A percentile compares a stretch with the other conserved stretches of the same genome.
phyloP scores from a whole-genome alignment of 2,888 invertebrate genomes.

The Homarus gammarus region DNA sequence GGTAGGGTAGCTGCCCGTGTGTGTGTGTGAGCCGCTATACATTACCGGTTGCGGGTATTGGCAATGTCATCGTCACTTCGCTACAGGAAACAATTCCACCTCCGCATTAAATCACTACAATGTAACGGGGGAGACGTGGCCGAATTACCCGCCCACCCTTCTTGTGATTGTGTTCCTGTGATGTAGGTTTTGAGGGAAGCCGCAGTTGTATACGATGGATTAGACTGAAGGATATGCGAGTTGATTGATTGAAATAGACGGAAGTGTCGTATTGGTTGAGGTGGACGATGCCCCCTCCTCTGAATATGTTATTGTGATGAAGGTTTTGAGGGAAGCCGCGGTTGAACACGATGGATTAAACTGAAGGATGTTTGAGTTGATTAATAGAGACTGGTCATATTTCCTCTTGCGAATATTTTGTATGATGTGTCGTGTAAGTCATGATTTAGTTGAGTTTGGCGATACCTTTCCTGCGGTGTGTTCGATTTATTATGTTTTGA shows the following conservation, averaged over 20 bases:
- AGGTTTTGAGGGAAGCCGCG: too few species aligned
- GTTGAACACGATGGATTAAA: too few species aligned
- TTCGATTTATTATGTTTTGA: too few species aligned
- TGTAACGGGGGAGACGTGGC: conserved; percentile 7
- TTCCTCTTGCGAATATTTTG: too few species aligned
- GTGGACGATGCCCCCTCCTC: too few species aligned
- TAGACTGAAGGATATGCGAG: background rate
- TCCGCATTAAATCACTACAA: background rate
- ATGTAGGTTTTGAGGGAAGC: background rate
- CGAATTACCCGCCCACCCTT: background rate
- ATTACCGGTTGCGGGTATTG: background rate
- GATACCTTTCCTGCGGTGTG: too few species aligned
- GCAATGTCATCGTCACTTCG: background rate
- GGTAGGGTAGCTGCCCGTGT: too few species aligned
- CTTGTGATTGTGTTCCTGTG: background rate
- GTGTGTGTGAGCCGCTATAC: background rate
- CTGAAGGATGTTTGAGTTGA: too few species aligned
- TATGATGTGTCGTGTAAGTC: too few species aligned
- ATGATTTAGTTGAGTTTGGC: too few species aligned
- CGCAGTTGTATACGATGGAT: background rate
- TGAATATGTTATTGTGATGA: too few species aligned
- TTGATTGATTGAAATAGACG: background rate
- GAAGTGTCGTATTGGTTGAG: background rate
- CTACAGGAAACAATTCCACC: background rate
- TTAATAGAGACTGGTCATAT: too few species aligned